Conservation (phyloP, 2,113 vertebrate species). For the Riparia riparia region DNA sequence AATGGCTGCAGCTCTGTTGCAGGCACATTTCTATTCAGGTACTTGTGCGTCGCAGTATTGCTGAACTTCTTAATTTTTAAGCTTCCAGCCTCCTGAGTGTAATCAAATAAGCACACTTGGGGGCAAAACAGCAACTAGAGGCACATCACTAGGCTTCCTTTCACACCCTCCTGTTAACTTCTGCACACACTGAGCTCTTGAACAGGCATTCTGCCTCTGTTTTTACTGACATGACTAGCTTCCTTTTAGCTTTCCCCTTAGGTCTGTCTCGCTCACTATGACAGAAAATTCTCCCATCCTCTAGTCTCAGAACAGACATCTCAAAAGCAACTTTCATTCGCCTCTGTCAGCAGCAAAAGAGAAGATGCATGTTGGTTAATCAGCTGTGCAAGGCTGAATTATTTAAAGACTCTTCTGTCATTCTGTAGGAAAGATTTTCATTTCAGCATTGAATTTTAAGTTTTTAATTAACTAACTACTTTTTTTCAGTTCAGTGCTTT, state of each 20-base stretch:
- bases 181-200: not conserved
- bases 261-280: not conserved
- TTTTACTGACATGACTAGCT: not conserved
- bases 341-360: constrained; percentile 50
- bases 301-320: not conserved
- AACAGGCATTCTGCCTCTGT: not conserved
- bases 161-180: not conserved
- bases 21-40: not conserved
- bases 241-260: not conserved
- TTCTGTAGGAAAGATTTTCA: constrained; percentile 71
- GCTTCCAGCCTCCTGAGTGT: not conserved
- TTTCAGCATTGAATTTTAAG: constrained; percentile 77
- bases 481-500: constrained; percentile 74
- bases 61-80: constrained; percentile 15
- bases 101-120: not conserved
- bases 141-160: not conserved
- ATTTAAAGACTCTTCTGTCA: constrained; percentile 72
- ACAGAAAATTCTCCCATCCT: not conserved
- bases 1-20: not conserved
- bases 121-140: not conserved
- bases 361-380: constrained; percentile 64
- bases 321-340: not conserved
- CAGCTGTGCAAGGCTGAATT: constrained; percentile 73
- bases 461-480: constrained; percentile 80
- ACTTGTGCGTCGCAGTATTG: not conserved